Base-by-base conservation (phyloP, 2,888 invertebrate species). In the Athalia rosae region DNA sequence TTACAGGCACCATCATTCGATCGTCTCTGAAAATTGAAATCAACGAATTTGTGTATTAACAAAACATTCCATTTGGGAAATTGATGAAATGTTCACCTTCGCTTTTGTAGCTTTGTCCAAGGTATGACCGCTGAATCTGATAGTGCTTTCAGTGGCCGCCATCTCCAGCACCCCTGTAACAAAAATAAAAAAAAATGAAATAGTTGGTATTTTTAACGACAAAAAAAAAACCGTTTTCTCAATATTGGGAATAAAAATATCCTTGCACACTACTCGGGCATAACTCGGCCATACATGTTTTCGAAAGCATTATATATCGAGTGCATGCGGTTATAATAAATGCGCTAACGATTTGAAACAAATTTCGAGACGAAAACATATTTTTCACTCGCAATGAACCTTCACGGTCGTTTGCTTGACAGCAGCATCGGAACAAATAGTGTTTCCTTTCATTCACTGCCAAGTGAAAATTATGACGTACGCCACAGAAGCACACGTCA, bases 31-130 rank as follows among this genome's bases (percentile, higher is more conserved):
- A 4, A 59, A 59, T 15, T 41, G 5, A 15, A 71, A 13, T 9
- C 71, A 59, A 58, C 0, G 58, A 9, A 58, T 1, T 11, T 5
- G 0, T 41, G n/a, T n/a, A 41, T 2, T 4, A 56, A 9, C 5
- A 67, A 67, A 7, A n/a, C n/a, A n/a, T n/a, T n/a, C n/a, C n/a
- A n/a, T n/a, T n/a, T n/a, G n/a, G 4, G 91, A 28, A 48, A 59
- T 28, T 3, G 9, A n/a, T 7, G n/a, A 64, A 6, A 9, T 64
- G 71, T 80, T 83, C 81, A 89, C 96, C 93, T 99, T 99, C 85
- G 99, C 99, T 92, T 99, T 98, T 90, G 98, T 98, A 86, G 98
- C 99, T 92, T 99, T 99, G 93, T 99, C 99, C 91, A 97, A 93
- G 88, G 99, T 99, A 92, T 98, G 97, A 89, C 97, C 97, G 93